Percentiles rank a stretch among this genome's conserved stretches.
Conservation (phyloP, 2,888 invertebrate genomes). For the Antheraea yamamai region DNA sequence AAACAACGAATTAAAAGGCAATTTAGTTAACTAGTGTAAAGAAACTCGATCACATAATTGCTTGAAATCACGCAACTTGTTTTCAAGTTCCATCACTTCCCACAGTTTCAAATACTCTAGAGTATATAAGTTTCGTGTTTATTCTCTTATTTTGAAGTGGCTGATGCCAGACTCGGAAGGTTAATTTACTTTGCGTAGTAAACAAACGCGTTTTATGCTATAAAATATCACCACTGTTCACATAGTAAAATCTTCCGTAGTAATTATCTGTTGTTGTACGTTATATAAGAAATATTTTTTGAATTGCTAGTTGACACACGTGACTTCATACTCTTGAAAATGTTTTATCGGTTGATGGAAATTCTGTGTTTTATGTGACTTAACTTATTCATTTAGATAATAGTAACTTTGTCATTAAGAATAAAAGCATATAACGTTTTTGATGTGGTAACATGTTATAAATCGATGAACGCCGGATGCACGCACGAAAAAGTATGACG, state of each 20-base stretch:
- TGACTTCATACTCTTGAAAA: too few species aligned
- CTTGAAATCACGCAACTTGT: neutral
- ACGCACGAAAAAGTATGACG: too few species aligned
- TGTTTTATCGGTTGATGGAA: too few species aligned
- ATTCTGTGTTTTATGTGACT: too few species aligned
- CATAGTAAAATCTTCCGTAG: neutral
- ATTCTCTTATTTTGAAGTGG: neutral
- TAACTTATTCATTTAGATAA: too few species aligned
- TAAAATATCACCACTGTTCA: neutral
- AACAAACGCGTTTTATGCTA: constrained; percentile 6
- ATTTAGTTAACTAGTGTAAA: neutral
- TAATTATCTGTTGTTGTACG: neutral
- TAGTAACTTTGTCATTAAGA: too few species aligned
- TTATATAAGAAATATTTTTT: neutral
- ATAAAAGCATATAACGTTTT: too few species aligned
- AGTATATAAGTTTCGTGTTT: neutral
- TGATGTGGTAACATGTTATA: too few species aligned
- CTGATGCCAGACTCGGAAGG: neutral
- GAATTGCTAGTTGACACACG: too few species aligned
- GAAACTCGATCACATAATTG: neutral
- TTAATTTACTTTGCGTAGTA: neutral
- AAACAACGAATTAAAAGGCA: constrained; percentile 5
- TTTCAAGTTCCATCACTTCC: neutral
- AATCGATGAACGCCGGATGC: too few species aligned
- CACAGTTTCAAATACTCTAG: neutral